Conservation (phyloP, 2,113 vertebrate species). For the Semicossyphus pulcher region DNA sequence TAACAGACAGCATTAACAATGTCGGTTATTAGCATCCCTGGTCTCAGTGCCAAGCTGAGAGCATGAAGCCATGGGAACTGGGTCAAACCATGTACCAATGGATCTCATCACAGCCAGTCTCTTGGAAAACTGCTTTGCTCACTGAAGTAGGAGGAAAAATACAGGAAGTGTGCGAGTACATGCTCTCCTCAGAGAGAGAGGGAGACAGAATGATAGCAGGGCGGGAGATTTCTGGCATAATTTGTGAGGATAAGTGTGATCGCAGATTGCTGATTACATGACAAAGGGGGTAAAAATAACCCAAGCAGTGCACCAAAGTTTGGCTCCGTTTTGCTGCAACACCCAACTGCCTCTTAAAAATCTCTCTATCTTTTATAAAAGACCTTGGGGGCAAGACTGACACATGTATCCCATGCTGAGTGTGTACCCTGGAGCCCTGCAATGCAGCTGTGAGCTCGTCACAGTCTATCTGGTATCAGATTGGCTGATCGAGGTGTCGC, state of each 20-base stretch:
- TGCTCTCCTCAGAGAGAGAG: neutral
- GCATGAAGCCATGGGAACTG: conserved; percentile 76
- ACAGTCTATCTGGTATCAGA: neutral
- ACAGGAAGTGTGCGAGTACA: conserved; percentile 45
- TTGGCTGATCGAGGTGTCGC: neutral
- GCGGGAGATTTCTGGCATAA: conserved; percentile 54
- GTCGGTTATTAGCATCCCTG: conserved; percentile 44
- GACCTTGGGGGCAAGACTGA: neutral
- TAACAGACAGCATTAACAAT: conserved; percentile 50
- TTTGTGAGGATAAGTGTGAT: conserved; percentile 48
- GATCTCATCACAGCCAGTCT: conserved; percentile 69
- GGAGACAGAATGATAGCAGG: conserved; percentile 18
- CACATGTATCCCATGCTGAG: conserved; percentile 15
- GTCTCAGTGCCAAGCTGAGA: conserved; percentile 59
- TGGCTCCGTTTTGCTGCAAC: conserved; percentile 40
- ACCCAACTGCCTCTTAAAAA: conserved; percentile 29
- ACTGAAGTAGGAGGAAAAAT: conserved; percentile 37
- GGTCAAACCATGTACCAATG: conserved; percentile 72
- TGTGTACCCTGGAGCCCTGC: conserved; percentile 21
- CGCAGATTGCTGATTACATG: conserved; percentile 63
- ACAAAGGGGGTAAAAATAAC: conserved; percentile 69
- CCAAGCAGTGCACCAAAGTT: conserved; percentile 25
- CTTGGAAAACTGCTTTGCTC: conserved; percentile 56
- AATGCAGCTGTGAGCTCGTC: conserved; percentile 36
- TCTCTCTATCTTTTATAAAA: conserved; percentile 21